A percentile compares a stretch with the other conserved stretches of the same genome.
These are phyloP conservation scores for Lithobates sylvaticus DNA, from an alignment of 2,797 vertebrate species.

Conservation along the genomic window DNA sequence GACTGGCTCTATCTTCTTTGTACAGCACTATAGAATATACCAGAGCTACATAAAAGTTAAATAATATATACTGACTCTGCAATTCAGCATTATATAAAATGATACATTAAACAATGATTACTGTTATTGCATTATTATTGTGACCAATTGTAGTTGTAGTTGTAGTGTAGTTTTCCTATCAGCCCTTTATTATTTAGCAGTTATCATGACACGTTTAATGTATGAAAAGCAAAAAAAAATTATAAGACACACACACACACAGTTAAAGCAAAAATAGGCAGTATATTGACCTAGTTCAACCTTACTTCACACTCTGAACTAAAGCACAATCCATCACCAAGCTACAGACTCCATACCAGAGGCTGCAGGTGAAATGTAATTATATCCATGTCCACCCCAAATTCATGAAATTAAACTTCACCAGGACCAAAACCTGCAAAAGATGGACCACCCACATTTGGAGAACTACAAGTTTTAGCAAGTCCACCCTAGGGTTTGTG, in stretches of 20 bases:
- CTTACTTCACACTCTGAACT: not conserved
- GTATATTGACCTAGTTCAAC: not conserved
- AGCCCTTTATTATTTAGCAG: no score
- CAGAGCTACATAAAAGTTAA: no score
- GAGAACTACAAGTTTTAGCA: not conserved
- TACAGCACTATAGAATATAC: no score
- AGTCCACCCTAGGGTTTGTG: not conserved
- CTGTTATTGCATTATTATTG: no score
- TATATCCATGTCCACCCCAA: not conserved
- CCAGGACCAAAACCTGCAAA: not conserved
- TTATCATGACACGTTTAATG: not conserved
- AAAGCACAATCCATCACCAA: not conserved
- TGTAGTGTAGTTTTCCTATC: no score
- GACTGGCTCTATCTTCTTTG: no score
- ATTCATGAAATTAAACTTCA: not conserved
- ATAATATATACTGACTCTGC: no score
- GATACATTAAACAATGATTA: no score
- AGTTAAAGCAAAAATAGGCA: not conserved
- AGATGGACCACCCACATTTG: not conserved
- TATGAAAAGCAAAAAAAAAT: not conserved
- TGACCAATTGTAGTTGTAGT: no score
- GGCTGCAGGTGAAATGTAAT: not conserved
- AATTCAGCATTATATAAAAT: no score
- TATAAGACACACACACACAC: not conserved
- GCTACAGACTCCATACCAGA: no score